Evolutionary conservation across 2,888 invertebrate species (phyloP), one percentile per base, ranked within the genome.

Genomic region (Galerucella calmariensis): DNA sequence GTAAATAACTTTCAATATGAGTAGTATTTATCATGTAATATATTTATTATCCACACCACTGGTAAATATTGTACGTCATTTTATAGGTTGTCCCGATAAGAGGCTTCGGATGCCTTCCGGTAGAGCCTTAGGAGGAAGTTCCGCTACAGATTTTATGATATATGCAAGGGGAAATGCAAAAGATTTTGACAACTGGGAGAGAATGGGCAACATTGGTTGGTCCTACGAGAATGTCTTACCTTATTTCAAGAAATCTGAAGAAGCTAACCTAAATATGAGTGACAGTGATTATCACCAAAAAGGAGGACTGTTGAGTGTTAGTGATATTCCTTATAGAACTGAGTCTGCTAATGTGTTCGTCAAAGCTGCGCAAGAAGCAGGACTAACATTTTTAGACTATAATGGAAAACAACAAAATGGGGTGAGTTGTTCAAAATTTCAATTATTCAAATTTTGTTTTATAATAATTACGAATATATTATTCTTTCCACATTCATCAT

Each of bases 151-250:
- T 78, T 86, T 85, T 78, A 91, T 92, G 91, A 89, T 90, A 80
- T 90, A 91, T 83, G 88, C 90, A 1, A 86, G 92, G 67, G 92
- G 92, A 0, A 90, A 92, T 82, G 90, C 90, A 1, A 86, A 88
- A 10, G 94, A 95, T 82, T 95, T 93, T 87, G 92, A 95, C 82
- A 87, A 89, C 41, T 95, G 91, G 91, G 89, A 88, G 63, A 84
- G 82, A n/a, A 82, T 88, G 69, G 91, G 90, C 9, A 90, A 90
- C 77, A 85, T 86, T 5, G 91, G 91, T 3, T 92, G 92, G 92
- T 82, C 84, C 4, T 88, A 85, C 81, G 77, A 85, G 61, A 87
- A 87, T 3, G 87, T 91, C 0, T 82, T 90, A 9, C 89, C 85
- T 0, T 87, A 87, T 77, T 88, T 87, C 76, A 81, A 83, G 66